phyloP scores from a whole-genome alignment of 2,113 vertebrate species.

The Hydropotes inermis region DNA sequence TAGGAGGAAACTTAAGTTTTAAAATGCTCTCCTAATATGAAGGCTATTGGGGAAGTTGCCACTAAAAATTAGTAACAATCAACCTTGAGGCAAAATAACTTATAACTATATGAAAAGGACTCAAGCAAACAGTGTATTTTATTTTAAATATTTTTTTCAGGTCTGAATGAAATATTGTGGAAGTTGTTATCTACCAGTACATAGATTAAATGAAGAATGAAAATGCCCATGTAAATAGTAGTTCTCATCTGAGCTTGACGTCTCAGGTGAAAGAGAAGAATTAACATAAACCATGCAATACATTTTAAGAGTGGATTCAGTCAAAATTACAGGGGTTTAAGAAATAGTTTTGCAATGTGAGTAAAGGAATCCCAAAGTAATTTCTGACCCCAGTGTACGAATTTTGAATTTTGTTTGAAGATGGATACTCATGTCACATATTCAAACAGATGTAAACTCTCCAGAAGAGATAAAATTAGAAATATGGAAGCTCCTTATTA shows the following conservation, averaged over 20 bases:
- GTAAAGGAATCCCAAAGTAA: background rate
- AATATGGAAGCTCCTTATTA: background rate
- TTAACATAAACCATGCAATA: background rate
- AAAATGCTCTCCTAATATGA: background rate
- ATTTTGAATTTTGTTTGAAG: background rate
- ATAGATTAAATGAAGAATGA: background rate
- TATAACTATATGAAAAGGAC: background rate
- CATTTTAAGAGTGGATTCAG: background rate
- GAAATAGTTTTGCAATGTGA: background rate
- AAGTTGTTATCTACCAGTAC: background rate
- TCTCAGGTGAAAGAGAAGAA: background rate
- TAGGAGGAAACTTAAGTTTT: background rate
- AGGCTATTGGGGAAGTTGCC: background rate
- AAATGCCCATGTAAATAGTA: background rate
- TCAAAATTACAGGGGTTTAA: background rate
- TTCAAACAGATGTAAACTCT: constrained; percentile 3
- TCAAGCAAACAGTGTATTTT: background rate
- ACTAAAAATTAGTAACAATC: background rate
- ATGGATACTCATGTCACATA: background rate
- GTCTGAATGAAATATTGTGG: background rate
- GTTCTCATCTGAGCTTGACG: background rate
- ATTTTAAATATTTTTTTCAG: background rate
- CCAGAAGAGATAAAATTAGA: background rate
- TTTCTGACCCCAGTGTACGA: background rate
- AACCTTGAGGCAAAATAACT: background rate